Evolutionary conservation across 2,113 vertebrate species (phyloP).

Genomic region (Balaeniceps rex): DNA sequence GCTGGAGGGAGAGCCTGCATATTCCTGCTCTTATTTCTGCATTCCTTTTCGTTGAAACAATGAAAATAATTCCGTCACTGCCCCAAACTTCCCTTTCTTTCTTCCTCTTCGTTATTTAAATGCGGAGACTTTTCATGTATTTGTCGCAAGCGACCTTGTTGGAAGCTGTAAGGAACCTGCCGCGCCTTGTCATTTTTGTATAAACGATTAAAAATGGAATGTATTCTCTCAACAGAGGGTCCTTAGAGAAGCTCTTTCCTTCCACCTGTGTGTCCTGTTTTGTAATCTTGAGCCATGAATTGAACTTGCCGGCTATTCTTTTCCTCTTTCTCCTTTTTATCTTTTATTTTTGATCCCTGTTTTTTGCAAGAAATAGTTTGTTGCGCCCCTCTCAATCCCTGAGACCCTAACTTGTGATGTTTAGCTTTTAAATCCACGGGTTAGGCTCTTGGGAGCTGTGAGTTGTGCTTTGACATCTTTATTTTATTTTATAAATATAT

Average conservation of each 20-base stretch:
- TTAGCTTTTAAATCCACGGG: conserved; percentile 98
- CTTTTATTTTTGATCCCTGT: conserved; percentile 12
- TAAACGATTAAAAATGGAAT: conserved; percentile 57
- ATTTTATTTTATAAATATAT: conserved; percentile 40
- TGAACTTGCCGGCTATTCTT: conserved; percentile 66
- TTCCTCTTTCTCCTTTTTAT: conserved; percentile 52
- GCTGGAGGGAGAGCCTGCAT: conserved; percentile 32
- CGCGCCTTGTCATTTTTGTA: conserved; percentile 33
- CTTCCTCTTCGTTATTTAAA: conserved; percentile 35
- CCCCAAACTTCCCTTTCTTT: conserved; percentile 12
- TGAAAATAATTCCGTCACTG: conserved; percentile 62
- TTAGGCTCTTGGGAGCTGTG: conserved; percentile 99
- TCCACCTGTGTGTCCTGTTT: conserved; percentile 71
- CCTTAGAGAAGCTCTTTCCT: conserved; percentile 45
- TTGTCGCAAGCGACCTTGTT: conserved; percentile 50
- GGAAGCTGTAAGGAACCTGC: conserved; percentile 61
- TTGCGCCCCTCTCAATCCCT: conserved; percentile 96
- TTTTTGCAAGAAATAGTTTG: conserved; percentile 60
- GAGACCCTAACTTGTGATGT: conserved; percentile 99
- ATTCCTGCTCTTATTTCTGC: conserved; percentile 29
- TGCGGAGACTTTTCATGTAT: conserved; percentile 6
- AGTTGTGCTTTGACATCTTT: conserved; percentile 88
- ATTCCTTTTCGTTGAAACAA: conserved; percentile 47
- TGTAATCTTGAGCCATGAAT: conserved; percentile 44
- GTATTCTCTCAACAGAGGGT: conserved; percentile 53